Conservation (phyloP, 37 sponge, comb jelly and placozoan genomes). For the Halisarca cf. caerulea region DNA sequence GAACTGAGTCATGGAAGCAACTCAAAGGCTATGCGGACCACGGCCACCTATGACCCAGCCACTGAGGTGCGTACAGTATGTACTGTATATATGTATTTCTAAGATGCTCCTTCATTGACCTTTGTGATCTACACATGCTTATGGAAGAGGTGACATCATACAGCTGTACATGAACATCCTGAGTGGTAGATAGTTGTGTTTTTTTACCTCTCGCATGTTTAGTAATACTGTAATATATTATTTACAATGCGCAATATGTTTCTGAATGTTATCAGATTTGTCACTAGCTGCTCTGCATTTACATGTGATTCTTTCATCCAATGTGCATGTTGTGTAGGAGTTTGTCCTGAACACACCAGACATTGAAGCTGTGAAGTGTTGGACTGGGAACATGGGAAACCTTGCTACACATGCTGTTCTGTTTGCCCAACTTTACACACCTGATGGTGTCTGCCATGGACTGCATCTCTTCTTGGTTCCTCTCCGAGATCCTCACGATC, state of each 20-base stretch:
- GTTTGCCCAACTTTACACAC: conserved; percentile 92
- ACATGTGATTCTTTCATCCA: too few relatives aligned
- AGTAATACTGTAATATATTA: too few relatives aligned
- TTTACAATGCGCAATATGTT: too few relatives aligned
- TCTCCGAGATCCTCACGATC: conserved; percentile 74
- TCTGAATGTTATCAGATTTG: not conserved
- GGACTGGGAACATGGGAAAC: conserved; percentile 88
- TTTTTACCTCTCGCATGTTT: too few relatives aligned
- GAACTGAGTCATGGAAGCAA: conserved; percentile 97
- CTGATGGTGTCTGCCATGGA: conserved; percentile 89
- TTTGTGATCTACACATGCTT: too few relatives aligned
- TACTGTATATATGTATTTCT: too few relatives aligned
- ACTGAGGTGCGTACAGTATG: conserved; percentile 55
- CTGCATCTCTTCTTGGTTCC: conserved; percentile 92
- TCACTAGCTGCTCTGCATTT: not conserved
- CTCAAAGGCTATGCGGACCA: conserved; percentile 86
- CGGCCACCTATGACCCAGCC: conserved; percentile 90
- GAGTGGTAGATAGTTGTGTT: too few relatives aligned
- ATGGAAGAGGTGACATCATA: too few relatives aligned
- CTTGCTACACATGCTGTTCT: conserved; percentile 86
- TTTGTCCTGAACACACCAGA: conserved; percentile 94
- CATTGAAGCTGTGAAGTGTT: conserved; percentile 90
- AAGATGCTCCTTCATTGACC: too few relatives aligned
- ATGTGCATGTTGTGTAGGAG: conserved; percentile 60
- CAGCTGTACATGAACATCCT: too few relatives aligned